phyloP scores from a whole-genome alignment of 2,797 vertebrate genomes.

The Sylvilagus floridanus region DNA sequence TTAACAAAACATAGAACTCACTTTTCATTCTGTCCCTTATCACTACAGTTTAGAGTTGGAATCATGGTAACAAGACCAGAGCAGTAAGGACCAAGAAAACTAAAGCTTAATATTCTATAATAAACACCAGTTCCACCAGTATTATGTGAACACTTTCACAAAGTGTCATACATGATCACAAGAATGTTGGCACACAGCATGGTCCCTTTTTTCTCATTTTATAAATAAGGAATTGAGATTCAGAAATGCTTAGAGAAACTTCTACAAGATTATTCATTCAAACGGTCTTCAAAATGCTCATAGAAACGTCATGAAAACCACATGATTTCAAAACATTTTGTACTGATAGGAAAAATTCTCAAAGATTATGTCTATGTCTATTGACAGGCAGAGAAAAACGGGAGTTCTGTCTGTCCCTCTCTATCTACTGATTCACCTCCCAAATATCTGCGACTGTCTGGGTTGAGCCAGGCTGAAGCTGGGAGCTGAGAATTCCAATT shows the following conservation, averaged over 20 bases:
- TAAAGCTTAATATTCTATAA: not conserved
- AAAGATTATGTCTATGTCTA: no score
- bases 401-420: no score
- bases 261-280: not conserved
- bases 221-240: not conserved
- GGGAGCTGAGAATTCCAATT: no score
- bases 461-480: no score
- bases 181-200: not conserved
- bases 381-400: no score
- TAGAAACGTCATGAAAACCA: no score
- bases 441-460: no score
- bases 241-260: not conserved
- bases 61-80: not conserved
- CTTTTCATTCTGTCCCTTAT: not conserved
- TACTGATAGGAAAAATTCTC: no score
- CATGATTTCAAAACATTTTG: no score
- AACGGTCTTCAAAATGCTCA: no score
- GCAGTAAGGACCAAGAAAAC: not conserved
- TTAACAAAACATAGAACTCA: not conserved
- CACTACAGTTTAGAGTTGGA: not conserved
- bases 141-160: not conserved
- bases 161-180: not conserved
- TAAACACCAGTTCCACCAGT: accelerated
- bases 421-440: no score
- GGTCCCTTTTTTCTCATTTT: not conserved